These are phyloP conservation scores for Caranx melampygus DNA, from an alignment of 2,113 vertebrate genomes.

Conservation along the genomic window DNA sequence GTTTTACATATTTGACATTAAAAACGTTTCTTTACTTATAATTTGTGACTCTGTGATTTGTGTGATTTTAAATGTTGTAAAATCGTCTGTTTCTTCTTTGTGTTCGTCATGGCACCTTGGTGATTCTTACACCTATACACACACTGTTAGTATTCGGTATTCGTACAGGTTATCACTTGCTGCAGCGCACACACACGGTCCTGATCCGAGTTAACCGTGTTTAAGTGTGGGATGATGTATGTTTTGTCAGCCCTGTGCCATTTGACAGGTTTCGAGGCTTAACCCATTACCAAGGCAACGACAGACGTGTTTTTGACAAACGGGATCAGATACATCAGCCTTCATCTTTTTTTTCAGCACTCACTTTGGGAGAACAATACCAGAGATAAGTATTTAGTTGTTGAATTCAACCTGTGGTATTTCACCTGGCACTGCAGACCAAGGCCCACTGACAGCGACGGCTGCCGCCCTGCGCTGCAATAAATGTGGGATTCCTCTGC, in stretches of 20 bases:
- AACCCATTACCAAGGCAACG: constrained; percentile 71
- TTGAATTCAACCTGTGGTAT: constrained; percentile 74
- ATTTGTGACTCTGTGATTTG: neutral
- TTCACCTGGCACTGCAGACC: constrained; percentile 68
- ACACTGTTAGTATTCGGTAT: neutral
- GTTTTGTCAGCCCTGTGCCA: constrained; percentile 67
- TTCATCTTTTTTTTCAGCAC: constrained; percentile 76
- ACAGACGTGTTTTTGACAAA: constrained; percentile 69
- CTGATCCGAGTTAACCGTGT: constrained; percentile 38
- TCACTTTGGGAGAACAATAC: constrained; percentile 67
- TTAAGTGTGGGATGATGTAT: constrained; percentile 53
- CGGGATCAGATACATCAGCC: constrained; percentile 55
- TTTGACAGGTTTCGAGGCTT: constrained; percentile 68
- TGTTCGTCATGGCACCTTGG: neutral
- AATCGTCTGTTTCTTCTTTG: neutral
- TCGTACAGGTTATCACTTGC: constrained; percentile 59
- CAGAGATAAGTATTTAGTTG: constrained; percentile 76
- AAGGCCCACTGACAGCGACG: constrained; percentile 70
- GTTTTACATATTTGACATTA: too few species aligned
- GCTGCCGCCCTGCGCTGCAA: constrained; percentile 75
- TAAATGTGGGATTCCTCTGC: constrained; percentile 82
- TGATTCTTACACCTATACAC: neutral
- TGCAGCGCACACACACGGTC: constrained; percentile 50
- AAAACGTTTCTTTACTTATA: neutral
- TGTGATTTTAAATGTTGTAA: neutral